Evolutionary conservation across 2,797 vertebrate genomes (phyloP).

Genomic region (Synaphobranchus kaupii): DNA sequence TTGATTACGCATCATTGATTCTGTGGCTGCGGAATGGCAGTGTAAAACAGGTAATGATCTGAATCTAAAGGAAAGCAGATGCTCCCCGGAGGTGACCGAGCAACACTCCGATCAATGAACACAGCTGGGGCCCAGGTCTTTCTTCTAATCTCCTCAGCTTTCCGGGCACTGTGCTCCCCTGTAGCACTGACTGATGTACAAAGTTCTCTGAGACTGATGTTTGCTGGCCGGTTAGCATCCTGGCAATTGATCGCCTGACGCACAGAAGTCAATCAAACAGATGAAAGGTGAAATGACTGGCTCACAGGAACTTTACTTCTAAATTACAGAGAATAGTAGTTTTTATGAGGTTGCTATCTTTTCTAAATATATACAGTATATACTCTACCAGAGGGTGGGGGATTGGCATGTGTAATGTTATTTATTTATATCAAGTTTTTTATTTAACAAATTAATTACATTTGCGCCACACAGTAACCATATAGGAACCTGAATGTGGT

Average conservation of each 20-base stretch:
- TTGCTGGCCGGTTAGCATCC: neutral
- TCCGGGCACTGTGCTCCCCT: neutral
- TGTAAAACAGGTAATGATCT: constrained; percentile 14
- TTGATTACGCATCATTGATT: neutral
- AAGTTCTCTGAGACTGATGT: neutral
- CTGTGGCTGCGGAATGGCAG: neutral
- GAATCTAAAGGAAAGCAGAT: neutral
- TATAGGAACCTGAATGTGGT: neutral
- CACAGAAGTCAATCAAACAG: neutral
- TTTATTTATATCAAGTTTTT: neutral
- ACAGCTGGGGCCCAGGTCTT: neutral
- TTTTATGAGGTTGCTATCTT: neutral
- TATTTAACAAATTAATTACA: neutral
- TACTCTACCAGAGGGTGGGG: neutral
- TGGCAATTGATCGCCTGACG: neutral
- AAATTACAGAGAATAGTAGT: neutral
- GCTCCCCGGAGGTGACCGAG: neutral
- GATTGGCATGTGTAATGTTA: neutral
- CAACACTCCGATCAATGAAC: neutral
- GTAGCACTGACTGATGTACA: too few species aligned
- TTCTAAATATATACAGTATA: neutral
- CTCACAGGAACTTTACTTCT: neutral
- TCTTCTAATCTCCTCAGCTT: neutral
- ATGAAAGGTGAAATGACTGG: too few species aligned
- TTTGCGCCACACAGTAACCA: neutral